phyloP scores from a whole-genome alignment of 53 echinoderm and acorn worm species.

The Luidia sarsii region DNA sequence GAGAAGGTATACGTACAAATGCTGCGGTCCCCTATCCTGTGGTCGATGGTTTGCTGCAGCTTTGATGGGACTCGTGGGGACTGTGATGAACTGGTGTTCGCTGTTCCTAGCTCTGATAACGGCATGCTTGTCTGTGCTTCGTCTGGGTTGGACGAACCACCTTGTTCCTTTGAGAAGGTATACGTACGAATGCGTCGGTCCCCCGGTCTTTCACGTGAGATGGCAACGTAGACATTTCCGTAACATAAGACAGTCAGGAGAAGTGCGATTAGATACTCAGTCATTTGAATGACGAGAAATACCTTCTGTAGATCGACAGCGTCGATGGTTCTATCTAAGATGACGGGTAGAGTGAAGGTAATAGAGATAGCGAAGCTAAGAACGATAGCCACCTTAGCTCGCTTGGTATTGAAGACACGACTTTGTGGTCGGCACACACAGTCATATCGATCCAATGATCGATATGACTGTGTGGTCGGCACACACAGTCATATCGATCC shows the following conservation, averaged over 20 bases:
- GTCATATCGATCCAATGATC: constrained; percentile 7
- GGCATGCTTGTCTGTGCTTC: too few relatives aligned
- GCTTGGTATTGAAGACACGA: neutral
- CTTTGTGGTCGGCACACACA: constrained; percentile 2
- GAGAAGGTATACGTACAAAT: too few relatives aligned
- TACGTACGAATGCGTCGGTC: too few relatives aligned
- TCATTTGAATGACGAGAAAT: neutral
- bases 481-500: constrained; percentile 8
- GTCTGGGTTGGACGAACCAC: too few relatives aligned
- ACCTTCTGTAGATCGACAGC: neutral
- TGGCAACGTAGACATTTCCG: constrained; percentile 7
- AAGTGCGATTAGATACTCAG: neutral
- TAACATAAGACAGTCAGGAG: neutral
- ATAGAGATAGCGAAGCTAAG: neutral
- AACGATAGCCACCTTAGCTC: neutral
- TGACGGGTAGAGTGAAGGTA: neutral
- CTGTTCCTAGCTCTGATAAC: too few relatives aligned
- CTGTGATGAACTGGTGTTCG: too few relatives aligned
- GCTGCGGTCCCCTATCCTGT: too few relatives aligned
- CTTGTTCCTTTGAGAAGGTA: too few relatives aligned
- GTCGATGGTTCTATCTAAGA: neutral
- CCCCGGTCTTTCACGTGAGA: too few relatives aligned
- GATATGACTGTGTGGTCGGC: neutral
- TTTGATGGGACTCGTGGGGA: too few relatives aligned
- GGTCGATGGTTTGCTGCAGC: too few relatives aligned